These are phyloP conservation scores for Zoroaster sp. DNA, from an alignment of 53 echinoderm and acorn worm species.

Conservation along the genomic window DNA sequence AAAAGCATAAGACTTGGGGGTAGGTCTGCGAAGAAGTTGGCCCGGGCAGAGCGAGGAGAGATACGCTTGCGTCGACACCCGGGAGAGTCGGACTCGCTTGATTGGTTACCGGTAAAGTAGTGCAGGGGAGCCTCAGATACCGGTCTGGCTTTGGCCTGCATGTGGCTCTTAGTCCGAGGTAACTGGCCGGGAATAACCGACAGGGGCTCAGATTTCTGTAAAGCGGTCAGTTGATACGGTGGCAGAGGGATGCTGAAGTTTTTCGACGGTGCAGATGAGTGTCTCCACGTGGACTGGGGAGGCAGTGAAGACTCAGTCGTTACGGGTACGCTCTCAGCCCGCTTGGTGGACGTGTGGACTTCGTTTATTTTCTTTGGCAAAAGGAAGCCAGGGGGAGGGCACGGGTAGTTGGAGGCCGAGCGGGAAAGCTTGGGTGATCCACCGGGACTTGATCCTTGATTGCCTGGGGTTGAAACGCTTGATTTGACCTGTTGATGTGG, in stretches of 20 bases:
- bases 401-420: conserved; percentile 66
- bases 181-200: conserved; percentile 84
- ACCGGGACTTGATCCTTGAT: background rate
- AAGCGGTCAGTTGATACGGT: conserved; percentile 67
- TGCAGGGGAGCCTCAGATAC: conserved; percentile 27
- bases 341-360: conserved; percentile 49
- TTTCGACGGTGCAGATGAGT: conserved; percentile 56
- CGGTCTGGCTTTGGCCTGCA: conserved; percentile 59
- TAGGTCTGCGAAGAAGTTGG: conserved; percentile 70
- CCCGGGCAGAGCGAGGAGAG: conserved; percentile 75
- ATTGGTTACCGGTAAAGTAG: background rate
- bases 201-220: conserved; percentile 64
- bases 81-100: conserved; percentile 10
- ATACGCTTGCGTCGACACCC: conserved; percentile 52
- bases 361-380: conserved; percentile 84
- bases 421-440: conserved; percentile 41
- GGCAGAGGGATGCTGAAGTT: conserved; percentile 79
- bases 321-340: conserved; percentile 43
- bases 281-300: conserved; percentile 53
- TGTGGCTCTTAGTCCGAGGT: conserved; percentile 85
- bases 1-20: conserved; percentile 24
- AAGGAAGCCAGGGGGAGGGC: conserved; percentile 83
- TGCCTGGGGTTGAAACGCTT: conserved; percentile 6
- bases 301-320: background rate
- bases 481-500: background rate